Evolutionary conservation across 35 echinoderm and acorn worm species (phyloP).

Genomic region (Diadema setosum): DNA sequence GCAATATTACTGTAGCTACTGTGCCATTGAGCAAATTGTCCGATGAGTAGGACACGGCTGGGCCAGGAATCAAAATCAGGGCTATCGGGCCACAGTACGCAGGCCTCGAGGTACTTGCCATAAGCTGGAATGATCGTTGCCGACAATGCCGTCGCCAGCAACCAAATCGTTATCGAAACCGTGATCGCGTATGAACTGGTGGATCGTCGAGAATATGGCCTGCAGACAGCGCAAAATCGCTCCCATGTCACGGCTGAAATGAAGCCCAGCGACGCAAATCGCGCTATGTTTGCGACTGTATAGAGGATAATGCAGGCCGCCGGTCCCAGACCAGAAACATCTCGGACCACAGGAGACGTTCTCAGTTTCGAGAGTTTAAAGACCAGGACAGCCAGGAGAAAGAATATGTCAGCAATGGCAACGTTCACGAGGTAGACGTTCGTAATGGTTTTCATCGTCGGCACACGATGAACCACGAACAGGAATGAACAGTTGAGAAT

Average conservation of each 20-base stretch:
- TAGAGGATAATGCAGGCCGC: constrained; percentile 43
- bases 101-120: background rate
- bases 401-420: constrained; percentile 64
- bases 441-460: constrained; percentile 80
- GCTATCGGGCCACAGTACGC: constrained; percentile 36
- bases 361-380: constrained; percentile 42
- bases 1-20: constrained; percentile 7
- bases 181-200: constrained; percentile 14
- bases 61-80: background rate
- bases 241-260: constrained; percentile 61
- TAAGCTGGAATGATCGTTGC: constrained; percentile 52
- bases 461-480: constrained; percentile 59
- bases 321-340: constrained; percentile 20
- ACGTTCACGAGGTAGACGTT: constrained; percentile 78
- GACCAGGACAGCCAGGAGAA: constrained; percentile 42
- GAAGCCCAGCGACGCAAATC: constrained; percentile 63
- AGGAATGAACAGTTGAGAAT: constrained; percentile 29
- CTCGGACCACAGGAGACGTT: constrained; percentile 21
- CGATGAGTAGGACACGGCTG: background rate
- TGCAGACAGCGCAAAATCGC: constrained; percentile 68
- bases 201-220: constrained; percentile 52
- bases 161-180: constrained; percentile 46
- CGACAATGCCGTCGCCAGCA: constrained; percentile 9
- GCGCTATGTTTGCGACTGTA: constrained; percentile 40
- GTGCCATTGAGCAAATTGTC: background rate